These are phyloP conservation scores for Laticauda colubrina DNA, from an alignment of 2,113 vertebrate species.

Conservation along the genomic window DNA sequence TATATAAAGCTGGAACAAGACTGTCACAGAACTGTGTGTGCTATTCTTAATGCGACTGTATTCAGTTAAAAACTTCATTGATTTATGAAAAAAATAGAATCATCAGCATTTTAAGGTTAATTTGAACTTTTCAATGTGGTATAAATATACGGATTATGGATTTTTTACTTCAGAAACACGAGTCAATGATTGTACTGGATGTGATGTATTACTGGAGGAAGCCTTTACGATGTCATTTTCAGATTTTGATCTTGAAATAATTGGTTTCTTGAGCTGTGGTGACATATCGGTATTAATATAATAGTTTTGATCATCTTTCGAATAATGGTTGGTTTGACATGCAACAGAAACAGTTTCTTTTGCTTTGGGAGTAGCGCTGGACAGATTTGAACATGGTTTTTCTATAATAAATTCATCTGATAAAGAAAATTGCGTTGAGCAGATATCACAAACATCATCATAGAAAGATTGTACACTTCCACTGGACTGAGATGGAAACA, in stretches of 20 bases:
- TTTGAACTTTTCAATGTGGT: slow-evolving; percentile 29
- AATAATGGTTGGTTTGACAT: neutral
- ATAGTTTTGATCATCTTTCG: neutral
- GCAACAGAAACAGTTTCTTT: slow-evolving; percentile 23
- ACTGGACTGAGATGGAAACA: slow-evolving; percentile 35
- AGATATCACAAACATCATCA: slow-evolving; percentile 50
- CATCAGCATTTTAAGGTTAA: slow-evolving; percentile 14
- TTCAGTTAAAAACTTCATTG: slow-evolving; percentile 1
- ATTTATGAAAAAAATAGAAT: slow-evolving; percentile 35
- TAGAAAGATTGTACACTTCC: slow-evolving; percentile 42
- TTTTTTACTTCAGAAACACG: slow-evolving; percentile 13
- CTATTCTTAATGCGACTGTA: neutral
- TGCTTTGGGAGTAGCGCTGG: slow-evolving; percentile 40
- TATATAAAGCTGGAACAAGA: neutral
- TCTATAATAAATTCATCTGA: slow-evolving; percentile 25
- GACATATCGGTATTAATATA: slow-evolving; percentile 17
- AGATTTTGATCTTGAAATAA: slow-evolving; percentile 30
- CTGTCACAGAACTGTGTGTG: neutral
- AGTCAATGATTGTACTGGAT: slow-evolving; percentile 32
- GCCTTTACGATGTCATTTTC: slow-evolving; percentile 5
- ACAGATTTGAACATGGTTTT: slow-evolving; percentile 43
- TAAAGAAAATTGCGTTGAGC: slow-evolving; percentile 13
- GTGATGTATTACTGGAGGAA: slow-evolving; percentile 37
- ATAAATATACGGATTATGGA: slow-evolving; percentile 22
- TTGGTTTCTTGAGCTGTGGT: slow-evolving; percentile 25